phyloP scores from a whole-genome alignment of 2,113 vertebrate species.

The Notothenia coriiceps region DNA sequence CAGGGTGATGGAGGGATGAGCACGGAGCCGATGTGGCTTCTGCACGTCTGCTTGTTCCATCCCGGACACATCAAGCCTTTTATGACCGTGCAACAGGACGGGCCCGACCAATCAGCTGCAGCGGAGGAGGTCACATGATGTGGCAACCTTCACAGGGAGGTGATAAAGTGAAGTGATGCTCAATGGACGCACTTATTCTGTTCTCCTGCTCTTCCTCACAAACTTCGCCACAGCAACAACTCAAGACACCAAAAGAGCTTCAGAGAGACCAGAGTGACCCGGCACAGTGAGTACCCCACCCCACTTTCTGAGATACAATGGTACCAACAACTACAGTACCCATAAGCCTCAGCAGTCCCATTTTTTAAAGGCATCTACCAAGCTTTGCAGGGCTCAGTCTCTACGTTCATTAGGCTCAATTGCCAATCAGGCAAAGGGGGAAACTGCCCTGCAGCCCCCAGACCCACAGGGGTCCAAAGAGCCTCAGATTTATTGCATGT shows the following conservation, averaged over 20 bases:
- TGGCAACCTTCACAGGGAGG: constrained; percentile 36
- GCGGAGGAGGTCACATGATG: constrained; percentile 45
- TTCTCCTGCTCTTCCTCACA: constrained; percentile 16
- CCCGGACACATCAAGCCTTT: constrained; percentile 52
- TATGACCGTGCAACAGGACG: constrained; percentile 36
- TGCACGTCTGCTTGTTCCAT: constrained; percentile 11
- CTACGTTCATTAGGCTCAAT: no score
- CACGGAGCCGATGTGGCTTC: constrained; percentile 30
- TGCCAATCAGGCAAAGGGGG: no score
- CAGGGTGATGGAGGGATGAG: constrained; percentile 4
- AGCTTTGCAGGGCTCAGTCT: no score
- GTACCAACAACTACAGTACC: not conserved
- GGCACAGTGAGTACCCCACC: constrained; percentile 49
- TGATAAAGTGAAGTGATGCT: constrained; percentile 69
- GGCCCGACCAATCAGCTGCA: constrained; percentile 31
- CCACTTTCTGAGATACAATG: not conserved
- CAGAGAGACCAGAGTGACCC: constrained; percentile 13
- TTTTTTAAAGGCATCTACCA: no score
- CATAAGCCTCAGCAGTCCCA: not conserved
- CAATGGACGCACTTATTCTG: not conserved
- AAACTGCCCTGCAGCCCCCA: no score
- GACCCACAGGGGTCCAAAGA: no score
- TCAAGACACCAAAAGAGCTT: not conserved
- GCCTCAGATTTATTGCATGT: not conserved
- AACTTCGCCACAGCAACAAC: not conserved